phyloP scores from a whole-genome alignment of 2,888 invertebrate genomes.

The Lysandra bellargus region DNA sequence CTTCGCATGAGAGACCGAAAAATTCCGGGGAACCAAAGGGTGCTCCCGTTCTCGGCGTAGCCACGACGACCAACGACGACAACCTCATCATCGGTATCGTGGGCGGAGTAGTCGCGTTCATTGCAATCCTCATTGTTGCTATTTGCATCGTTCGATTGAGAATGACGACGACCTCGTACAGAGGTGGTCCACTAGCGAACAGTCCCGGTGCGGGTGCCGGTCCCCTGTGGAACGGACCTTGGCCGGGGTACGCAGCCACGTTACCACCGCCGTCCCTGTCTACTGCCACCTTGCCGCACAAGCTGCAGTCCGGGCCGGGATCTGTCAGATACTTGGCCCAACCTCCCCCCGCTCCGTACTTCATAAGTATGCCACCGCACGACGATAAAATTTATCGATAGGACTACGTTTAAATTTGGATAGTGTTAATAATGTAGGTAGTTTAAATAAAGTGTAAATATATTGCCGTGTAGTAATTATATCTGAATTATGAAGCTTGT shows the following conservation, averaged over 20 bases:
- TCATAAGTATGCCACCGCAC: slow-evolving; percentile 82
- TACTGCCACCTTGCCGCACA: slow-evolving; percentile 84
- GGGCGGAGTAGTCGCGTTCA: slow-evolving; percentile 94
- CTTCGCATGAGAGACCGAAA: slow-evolving; percentile 82
- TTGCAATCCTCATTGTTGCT: slow-evolving; percentile 92
- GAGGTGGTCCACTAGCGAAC: slow-evolving; percentile 84
- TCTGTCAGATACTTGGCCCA: slow-evolving; percentile 79
- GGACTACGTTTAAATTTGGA: slow-evolving; percentile 36
- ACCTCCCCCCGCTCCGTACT: slow-evolving; percentile 84
- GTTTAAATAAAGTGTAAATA: slow-evolving; percentile 39
- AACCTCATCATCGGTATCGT: slow-evolving; percentile 97
- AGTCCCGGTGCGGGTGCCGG: slow-evolving; percentile 82
- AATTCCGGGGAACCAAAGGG: slow-evolving; percentile 82
- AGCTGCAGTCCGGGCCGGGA: slow-evolving; percentile 78
- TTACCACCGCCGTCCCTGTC: slow-evolving; percentile 82
- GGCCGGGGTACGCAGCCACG: slow-evolving; percentile 81
- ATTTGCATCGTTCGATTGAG: slow-evolving; percentile 91
- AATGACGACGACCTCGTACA: slow-evolving; percentile 84
- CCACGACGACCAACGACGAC: slow-evolving; percentile 89
- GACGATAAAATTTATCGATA: slow-evolving; percentile 85
- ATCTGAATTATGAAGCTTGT: slow-evolving; percentile 38
- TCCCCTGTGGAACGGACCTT: slow-evolving; percentile 79
- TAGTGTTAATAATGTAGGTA: slow-evolving; percentile 34
- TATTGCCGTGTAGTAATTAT: slow-evolving; percentile 33
- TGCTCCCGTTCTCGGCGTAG: slow-evolving; percentile 77